Base-by-base conservation (phyloP, 2,113 vertebrate species). In the Paramormyrops kingsleyae region DNA sequence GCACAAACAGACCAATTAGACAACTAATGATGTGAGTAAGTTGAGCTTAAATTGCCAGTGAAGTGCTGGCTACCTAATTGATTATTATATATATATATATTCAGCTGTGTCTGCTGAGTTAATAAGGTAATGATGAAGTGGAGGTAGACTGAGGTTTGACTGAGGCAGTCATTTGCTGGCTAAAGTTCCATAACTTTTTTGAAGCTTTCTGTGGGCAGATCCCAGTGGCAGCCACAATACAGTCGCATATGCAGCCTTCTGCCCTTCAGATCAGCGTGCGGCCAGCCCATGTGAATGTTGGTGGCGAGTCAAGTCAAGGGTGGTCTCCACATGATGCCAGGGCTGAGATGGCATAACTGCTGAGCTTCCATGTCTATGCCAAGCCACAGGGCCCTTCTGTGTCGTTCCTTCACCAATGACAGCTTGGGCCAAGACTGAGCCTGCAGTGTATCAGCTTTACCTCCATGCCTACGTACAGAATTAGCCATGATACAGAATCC, bases 391-490 rank as follows among this genome's bases (percentile, higher is more conserved):
- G 49, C 10, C 12, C 85, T 27, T 50, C n/a, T 84, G 9, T 24
- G 46, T 84, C 4, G 0, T 87, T 53, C 15, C 27, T 31, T 52
- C 50, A 83, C 87, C 1, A 50, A 84, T 52, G 5, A 44, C 44
- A 31, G 49, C 31, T 31, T 91, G 70, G 87, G 10, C 10, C 6
- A 74, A 31, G 44, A 21, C n/a, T 27, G 8, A 74, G 44, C 8
- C 83, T 47, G 44, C 19, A 13, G 21, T 17, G 0, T 27, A 9
- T 84, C 46, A 77, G 70, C 53, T 42, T 90, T 77, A 31, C 42
- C 83, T 86, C 47, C 87, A 86, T 90, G 83, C 91, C 87, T 90
- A 70, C 31, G 21, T 90, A 59, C n/a, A 85, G 88, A 90, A 91
- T 90, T 83, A 89, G 21, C 89, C 49, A n/a, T 83, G 89, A 91